Base-by-base conservation (phyloP, 2,113 vertebrate genomes). In the Copsychus sechellarum region DNA sequence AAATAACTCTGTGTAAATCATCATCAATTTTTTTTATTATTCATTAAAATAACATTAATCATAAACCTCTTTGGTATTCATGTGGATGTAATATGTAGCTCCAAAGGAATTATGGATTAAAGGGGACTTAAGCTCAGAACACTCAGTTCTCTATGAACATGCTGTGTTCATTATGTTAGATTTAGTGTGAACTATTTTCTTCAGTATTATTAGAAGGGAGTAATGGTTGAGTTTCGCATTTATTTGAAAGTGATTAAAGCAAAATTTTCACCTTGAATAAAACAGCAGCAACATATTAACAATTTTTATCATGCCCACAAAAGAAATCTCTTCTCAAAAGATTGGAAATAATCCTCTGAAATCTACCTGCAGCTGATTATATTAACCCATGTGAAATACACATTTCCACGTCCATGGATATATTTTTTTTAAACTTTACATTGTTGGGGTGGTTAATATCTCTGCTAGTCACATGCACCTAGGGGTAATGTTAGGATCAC, bases 21-120 rank as follows among this genome's bases (percentile, higher is more conserved):
- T 95, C 81, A 95, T 94, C 95, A 96, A 89, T 83, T 81, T 96
- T 86, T 96, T 95, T 95, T 95, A 96, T 96, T 96, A 97, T 96
- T 97, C 96, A 97, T 97, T 97, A 97, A 97, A 97, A 96, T 97
- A 97, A 97, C 86, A 96, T 87, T 97, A 96, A 97, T 93, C 82
- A 45, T 83, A 97, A 96, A 93, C 86, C 96, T 97, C 73, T 96
- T 97, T 97, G 85, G 93, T 90, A 97, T 95, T 97, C 90, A 91
- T 96, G 82, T 96, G 96, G 70, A 92, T 96, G 94, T 95, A 97
- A 95, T 90, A 92, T 61, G 77, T 93, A 96, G 83, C 96, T 97
- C 84, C 91, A 96, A 97, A 98, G 90, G 92, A 97, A 97, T 97
- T 97, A 96, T 96, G 86, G 81, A 96, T 97, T 96, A 96, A 95